Conservation (phyloP, 2,888 invertebrate species). For the Spatulosminthurus flaviceps region DNA sequence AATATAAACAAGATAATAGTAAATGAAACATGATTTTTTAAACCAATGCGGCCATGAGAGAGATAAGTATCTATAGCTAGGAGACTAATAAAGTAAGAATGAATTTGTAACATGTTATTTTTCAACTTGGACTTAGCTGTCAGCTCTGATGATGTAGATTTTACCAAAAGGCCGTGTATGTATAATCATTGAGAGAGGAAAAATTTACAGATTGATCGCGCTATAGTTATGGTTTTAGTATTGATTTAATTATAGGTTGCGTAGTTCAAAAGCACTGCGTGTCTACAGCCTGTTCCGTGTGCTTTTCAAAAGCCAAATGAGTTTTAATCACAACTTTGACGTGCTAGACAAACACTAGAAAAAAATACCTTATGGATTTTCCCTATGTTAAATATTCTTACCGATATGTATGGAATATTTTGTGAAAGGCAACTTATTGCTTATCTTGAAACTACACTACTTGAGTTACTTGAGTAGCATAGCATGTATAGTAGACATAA, state of each 20-base stretch:
- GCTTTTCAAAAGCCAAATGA: slow-evolving; percentile 20
- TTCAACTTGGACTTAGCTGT: too few relatives aligned
- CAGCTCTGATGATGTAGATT: background rate
- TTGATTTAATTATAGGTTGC: slow-evolving; percentile 30
- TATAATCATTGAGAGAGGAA: background rate
- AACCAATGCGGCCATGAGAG: too few relatives aligned
- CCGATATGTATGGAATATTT: too few relatives aligned
- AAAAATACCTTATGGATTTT: background rate
- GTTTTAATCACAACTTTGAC: slow-evolving; percentile 30
- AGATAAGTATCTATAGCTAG: too few relatives aligned
- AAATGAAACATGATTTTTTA: too few relatives aligned
- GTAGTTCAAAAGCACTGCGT: background rate
- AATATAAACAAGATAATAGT: too few relatives aligned
- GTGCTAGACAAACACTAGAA: slow-evolving; percentile 32
- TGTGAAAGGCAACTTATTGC: too few relatives aligned
- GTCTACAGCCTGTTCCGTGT: background rate
- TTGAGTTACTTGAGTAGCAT: too few relatives aligned
- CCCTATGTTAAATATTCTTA: background rate
- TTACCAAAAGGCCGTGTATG: background rate
- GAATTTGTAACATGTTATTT: too few relatives aligned
- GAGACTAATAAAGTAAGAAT: too few relatives aligned
- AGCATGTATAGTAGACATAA: background rate
- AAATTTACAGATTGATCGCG: background rate
- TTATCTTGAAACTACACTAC: too few relatives aligned
- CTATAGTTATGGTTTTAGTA: background rate